These are phyloP conservation scores for Lepus europaeus DNA, from an alignment of 2,113 vertebrate genomes.

Conservation along the genomic window DNA sequence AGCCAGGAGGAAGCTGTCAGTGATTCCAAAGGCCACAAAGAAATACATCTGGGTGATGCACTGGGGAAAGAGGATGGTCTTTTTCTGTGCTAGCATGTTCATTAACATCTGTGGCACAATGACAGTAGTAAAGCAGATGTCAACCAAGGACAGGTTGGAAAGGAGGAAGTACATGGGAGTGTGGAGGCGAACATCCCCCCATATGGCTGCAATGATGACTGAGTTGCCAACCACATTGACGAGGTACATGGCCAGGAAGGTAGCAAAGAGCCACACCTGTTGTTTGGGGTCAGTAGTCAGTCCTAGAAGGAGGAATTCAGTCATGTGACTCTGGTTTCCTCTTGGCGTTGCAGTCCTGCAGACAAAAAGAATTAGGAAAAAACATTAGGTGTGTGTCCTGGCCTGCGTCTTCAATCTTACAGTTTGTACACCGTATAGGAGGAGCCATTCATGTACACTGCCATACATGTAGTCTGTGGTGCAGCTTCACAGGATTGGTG, in stretches of 20 bases:
- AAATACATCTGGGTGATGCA: conserved; percentile 81
- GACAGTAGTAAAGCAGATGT: conserved; percentile 73
- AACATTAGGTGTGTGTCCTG: not conserved
- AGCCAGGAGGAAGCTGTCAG: conserved; percentile 75
- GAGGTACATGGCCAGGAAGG: conserved; percentile 72
- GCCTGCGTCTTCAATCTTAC: not conserved
- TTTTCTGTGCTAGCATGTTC: conserved; percentile 64
- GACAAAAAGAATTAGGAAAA: not conserved
- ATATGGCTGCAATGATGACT: conserved; percentile 70
- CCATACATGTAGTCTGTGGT: not conserved
- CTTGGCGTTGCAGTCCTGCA: not conserved
- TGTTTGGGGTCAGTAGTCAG: conserved; percentile 56
- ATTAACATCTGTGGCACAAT: conserved; percentile 67
- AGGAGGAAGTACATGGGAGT: conserved; percentile 80
- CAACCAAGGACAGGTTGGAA: conserved; percentile 68
- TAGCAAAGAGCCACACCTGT: conserved; percentile 60
- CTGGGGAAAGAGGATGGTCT: conserved; percentile 35
- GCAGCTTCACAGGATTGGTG: not conserved
- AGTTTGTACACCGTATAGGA: not conserved
- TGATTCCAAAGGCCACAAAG: conserved; percentile 72
- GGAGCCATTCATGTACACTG: not conserved
- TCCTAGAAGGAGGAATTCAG: conserved; percentile 74
- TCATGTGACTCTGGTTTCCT: conserved; percentile 59
- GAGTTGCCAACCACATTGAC: conserved; percentile 68
- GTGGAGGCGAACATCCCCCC: conserved; percentile 21